These are phyloP conservation scores for Columba janthina DNA, from an alignment of 2,113 vertebrate genomes.

Conservation along the genomic window DNA sequence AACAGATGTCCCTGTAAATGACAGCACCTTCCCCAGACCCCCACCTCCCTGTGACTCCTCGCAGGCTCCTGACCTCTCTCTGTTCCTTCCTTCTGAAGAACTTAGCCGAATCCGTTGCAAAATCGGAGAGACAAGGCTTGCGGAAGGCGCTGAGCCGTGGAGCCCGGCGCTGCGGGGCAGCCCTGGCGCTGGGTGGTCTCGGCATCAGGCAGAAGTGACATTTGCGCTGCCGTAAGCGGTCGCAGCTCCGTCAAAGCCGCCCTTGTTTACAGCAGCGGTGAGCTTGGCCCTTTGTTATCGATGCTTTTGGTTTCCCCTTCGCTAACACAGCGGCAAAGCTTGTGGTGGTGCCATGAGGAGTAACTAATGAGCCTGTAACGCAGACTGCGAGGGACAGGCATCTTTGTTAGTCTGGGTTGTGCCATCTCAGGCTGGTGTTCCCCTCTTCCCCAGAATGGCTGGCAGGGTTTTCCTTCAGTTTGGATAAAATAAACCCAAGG, in stretches of 20 bases:
- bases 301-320: background rate
- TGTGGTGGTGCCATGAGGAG: background rate
- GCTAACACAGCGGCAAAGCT: background rate
- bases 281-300: background rate
- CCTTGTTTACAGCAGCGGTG: background rate
- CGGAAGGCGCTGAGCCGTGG: background rate
- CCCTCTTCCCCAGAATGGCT: background rate
- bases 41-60: background rate
- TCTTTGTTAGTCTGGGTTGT: background rate
- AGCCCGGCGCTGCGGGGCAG: background rate
- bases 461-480: background rate
- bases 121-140: background rate
- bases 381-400: rapidly evolving
- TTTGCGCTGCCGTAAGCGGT: background rate
- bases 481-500: background rate
- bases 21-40: slow-evolving; percentile 16
- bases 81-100: background rate
- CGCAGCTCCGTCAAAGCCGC: background rate
- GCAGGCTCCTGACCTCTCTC: background rate
- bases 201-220: background rate
- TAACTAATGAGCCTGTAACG: rapidly evolving
- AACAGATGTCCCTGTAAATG: slow-evolving; percentile 54
- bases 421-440: background rate
- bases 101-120: background rate
- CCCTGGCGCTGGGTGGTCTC: background rate